These are phyloP conservation scores for Ammodytes marinus DNA, from an alignment of 2,113 vertebrate species.

Conservation along the genomic window DNA sequence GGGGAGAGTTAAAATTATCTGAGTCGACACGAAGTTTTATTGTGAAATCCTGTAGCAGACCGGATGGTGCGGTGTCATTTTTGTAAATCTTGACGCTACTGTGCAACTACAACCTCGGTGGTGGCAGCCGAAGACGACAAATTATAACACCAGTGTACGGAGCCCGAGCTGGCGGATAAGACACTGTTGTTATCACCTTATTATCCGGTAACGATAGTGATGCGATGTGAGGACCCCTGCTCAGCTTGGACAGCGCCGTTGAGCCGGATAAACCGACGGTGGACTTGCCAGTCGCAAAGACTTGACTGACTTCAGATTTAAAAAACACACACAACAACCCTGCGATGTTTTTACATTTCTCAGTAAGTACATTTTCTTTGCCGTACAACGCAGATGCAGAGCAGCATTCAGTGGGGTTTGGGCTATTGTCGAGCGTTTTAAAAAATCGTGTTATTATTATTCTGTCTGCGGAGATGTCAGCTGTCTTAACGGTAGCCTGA, in stretches of 20 bases:
- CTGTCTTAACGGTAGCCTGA: slow-evolving; percentile 31
- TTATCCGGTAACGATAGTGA: slow-evolving; percentile 1
- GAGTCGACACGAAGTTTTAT: slow-evolving; percentile 10
- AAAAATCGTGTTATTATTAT: background rate
- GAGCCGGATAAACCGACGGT: slow-evolving; percentile 34
- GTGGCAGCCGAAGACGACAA: slow-evolving; percentile 75
- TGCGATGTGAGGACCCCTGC: slow-evolving; percentile 50
- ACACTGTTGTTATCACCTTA: slow-evolving; percentile 16
- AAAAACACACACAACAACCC: slow-evolving; percentile 41
- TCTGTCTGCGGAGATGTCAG: slow-evolving; percentile 27
- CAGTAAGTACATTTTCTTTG: slow-evolving; percentile 71
- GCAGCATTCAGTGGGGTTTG: background rate
- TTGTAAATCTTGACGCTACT: slow-evolving; percentile 6
- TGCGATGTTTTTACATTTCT: slow-evolving; percentile 68
- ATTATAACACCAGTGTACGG: slow-evolving; percentile 69
- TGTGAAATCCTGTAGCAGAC: background rate
- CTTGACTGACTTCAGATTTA: slow-evolving; percentile 52
- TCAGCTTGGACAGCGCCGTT: slow-evolving; percentile 53
- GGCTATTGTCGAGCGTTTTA: background rate
- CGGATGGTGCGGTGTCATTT: slow-evolving; percentile 16
- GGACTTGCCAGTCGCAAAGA: slow-evolving; percentile 54
- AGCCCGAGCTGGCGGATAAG: slow-evolving; percentile 50
- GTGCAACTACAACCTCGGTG: slow-evolving; percentile 70
- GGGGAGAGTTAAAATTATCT: accelerated
- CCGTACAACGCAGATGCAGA: background rate